Conservation (phyloP, 1,140 invertebrate genomes). For the Ceratosolen solmsi region DNA sequence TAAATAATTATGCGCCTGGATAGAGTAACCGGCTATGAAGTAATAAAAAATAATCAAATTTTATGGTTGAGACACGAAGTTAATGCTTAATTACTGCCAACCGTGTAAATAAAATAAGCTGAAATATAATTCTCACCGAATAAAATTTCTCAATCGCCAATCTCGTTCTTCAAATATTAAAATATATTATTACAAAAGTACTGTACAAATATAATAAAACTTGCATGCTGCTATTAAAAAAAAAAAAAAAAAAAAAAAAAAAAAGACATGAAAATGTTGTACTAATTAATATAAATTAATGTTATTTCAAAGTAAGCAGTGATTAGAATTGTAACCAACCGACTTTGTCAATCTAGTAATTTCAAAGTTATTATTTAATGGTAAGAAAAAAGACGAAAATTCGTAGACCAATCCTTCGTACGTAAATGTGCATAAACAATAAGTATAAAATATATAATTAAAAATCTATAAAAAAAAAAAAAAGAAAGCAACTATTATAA, state of each 20-base stretch:
- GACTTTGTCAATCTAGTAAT: no score
- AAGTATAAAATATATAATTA: no score
- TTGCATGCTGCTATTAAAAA: background rate
- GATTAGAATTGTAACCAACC: no score
- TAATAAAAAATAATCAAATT: background rate
- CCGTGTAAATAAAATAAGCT: background rate
- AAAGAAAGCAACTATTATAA: no score
- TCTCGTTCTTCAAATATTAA: background rate
- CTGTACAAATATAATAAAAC: background rate
- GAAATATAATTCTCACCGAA: background rate
- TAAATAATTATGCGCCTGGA: background rate
- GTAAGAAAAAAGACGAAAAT: no score
- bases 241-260: background rate
- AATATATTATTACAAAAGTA: background rate
- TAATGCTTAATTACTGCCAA: conserved; percentile 2
- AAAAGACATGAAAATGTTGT: no score
- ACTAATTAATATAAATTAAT: no score
- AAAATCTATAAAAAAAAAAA: no score
- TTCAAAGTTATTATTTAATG: no score
- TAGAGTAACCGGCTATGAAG: background rate
- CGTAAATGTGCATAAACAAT: no score
- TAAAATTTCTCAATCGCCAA: background rate
- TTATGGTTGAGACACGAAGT: background rate
- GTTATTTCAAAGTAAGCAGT: no score
- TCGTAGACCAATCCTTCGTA: no score